Evolutionary conservation across 2,797 vertebrate species (phyloP).

Genomic region (Craterocephalus amniculus): DNA sequence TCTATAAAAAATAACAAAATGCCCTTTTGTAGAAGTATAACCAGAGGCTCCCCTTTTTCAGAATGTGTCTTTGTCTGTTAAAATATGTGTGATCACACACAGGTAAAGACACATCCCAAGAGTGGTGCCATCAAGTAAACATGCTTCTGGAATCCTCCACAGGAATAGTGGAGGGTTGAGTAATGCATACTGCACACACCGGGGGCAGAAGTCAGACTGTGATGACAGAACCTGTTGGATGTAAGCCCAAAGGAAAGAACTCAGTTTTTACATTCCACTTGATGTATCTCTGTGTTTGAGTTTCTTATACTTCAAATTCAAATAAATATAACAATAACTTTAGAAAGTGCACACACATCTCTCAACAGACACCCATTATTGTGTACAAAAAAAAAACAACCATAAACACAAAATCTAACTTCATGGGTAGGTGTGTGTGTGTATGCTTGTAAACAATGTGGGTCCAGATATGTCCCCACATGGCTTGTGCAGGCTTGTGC

Average conservation of each 20-base stretch:
- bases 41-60: not conserved
- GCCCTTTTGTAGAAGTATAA: not conserved
- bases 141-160: conserved; percentile 56
- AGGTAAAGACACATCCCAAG: conserved; percentile 62
- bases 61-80: conserved; percentile 1
- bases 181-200: conserved; percentile 54
- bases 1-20: not conserved
- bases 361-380: conserved; percentile 5
- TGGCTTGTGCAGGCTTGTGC: conserved; percentile 23
- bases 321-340: conserved; percentile 16
- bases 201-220: conserved; percentile 21
- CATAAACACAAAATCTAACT: conserved; percentile 54
- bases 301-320: not conserved
- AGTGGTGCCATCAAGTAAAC: conserved; percentile 38
- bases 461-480: conserved; percentile 20
- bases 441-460: conserved; percentile 8
- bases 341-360: not conserved
- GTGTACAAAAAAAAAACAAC: conserved; percentile 39
- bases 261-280: conserved; percentile 22
- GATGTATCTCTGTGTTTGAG: not conserved
- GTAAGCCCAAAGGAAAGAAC: conserved; percentile 26
- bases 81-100: conserved; percentile 30
- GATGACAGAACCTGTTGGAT: conserved; percentile 41
- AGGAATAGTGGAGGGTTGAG: conserved; percentile 64
- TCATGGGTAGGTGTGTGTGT: conserved; percentile 32